phyloP scores from a whole-genome alignment of 2,113 vertebrate species.

The Riparia riparia region DNA sequence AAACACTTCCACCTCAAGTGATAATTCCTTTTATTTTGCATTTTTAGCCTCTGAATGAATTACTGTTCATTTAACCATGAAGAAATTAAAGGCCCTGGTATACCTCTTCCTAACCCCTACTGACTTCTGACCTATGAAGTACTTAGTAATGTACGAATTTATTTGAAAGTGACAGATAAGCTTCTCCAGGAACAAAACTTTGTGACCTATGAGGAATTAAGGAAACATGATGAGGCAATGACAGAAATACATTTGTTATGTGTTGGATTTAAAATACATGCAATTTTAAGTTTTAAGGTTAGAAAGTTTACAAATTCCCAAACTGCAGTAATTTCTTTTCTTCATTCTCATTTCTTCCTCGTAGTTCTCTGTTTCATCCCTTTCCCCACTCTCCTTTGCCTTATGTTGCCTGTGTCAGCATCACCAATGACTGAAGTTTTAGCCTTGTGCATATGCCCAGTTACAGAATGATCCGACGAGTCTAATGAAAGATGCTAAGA shows the following conservation, averaged over 20 bases:
- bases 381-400: background rate
- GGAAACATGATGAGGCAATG: background rate
- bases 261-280: background rate
- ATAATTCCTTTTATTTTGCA: background rate
- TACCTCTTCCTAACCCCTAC: background rate
- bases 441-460: fast-evolving
- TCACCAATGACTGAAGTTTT: fast-evolving
- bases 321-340: background rate
- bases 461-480: background rate
- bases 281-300: background rate
- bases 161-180: background rate
- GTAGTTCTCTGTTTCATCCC: background rate
- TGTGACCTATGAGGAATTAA: background rate
- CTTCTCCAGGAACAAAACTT: background rate
- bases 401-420: background rate
- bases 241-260: background rate
- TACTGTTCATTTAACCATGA: background rate
- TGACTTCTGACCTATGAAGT: background rate
- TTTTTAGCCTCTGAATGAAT: background rate
- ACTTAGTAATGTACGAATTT: background rate
- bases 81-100: background rate
- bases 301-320: background rate
- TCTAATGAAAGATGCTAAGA: background rate
- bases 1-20: background rate
- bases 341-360: background rate